A percentile compares a stretch with the other conserved stretches of the same genome.
Conservation (phyloP, 2,888 invertebrate genomes). For the Exocentrus adspersus region DNA sequence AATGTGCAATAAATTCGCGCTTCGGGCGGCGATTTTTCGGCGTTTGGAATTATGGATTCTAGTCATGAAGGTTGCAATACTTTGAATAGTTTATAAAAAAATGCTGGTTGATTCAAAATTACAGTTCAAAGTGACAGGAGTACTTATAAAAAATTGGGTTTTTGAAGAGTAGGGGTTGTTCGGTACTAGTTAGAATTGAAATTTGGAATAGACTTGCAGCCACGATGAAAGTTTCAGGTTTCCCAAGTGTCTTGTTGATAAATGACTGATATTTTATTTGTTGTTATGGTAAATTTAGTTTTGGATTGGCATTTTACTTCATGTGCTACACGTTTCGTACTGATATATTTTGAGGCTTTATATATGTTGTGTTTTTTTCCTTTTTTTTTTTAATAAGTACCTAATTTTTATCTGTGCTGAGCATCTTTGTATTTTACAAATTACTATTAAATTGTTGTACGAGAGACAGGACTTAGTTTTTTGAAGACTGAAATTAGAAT, state of each 20-base stretch:
- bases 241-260: conserved; percentile 2
- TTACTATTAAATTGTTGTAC: conserved; percentile 51
- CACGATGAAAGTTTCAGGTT: too few species aligned
- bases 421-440: conserved; percentile 47
- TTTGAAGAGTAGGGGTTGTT: too few species aligned
- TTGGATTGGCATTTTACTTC: conserved; percentile 29
- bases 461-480: conserved; percentile 59
- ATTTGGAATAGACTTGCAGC: too few species aligned
- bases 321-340: conserved; percentile 39
- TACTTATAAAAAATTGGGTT: not conserved
- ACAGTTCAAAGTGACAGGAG: too few species aligned
- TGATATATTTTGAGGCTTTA: conserved; percentile 45
- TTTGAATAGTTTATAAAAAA: conserved; percentile 9
- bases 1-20: conserved; percentile 42
- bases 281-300: conserved; percentile 12
- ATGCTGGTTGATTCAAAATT: too few species aligned
- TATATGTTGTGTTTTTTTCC: conserved; percentile 40
- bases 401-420: conserved; percentile 40
- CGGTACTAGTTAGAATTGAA: too few species aligned
- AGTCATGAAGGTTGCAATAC: conserved; percentile 25
- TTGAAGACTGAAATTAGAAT: conserved; percentile 54
- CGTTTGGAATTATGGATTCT: conserved; percentile 19
- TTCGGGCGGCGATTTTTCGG: conserved; percentile 12
- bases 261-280: not conserved
- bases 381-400: conserved; percentile 37